Evolutionary conservation across 2,113 vertebrate genomes (phyloP).

Genomic region (Macroglossus sobrinus): DNA sequence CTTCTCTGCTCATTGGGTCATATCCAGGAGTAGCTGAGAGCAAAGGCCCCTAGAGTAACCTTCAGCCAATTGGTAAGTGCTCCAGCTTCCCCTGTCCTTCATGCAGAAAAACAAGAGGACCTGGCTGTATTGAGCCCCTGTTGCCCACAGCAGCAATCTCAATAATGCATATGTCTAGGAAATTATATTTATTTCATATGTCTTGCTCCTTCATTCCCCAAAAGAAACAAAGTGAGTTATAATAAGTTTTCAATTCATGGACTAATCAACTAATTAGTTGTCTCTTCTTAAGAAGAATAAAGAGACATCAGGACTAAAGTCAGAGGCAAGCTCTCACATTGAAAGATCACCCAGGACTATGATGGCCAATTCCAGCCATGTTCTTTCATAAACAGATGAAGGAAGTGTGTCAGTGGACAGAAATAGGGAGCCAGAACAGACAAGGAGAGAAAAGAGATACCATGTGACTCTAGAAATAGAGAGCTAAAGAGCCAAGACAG

Average conservation of each 20-base stretch:
- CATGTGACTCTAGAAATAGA: background rate
- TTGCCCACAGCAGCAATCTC: background rate
- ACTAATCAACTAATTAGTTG: background rate
- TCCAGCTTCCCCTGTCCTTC: background rate
- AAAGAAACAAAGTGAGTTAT: background rate
- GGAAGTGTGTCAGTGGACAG: background rate
- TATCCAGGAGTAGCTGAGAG: background rate
- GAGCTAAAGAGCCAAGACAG: background rate
- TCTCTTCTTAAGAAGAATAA: background rate
- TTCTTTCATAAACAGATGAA: background rate
- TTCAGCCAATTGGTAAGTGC: background rate
- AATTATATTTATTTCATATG: background rate
- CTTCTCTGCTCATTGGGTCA: background rate
- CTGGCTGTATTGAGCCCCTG: too few relatives aligned
- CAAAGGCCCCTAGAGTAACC: accelerated
- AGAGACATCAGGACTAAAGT: background rate
- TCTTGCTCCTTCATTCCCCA: background rate
- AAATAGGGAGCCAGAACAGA: background rate
- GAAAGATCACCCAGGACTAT: background rate
- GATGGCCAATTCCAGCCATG: background rate
- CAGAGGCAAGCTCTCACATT: accelerated
- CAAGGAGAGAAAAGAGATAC: background rate
- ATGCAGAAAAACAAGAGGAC: background rate
- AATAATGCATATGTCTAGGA: background rate
- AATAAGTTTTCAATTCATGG: background rate